Conservation (phyloP, 2,888 invertebrate genomes). For the Phaedon cochleariae region DNA sequence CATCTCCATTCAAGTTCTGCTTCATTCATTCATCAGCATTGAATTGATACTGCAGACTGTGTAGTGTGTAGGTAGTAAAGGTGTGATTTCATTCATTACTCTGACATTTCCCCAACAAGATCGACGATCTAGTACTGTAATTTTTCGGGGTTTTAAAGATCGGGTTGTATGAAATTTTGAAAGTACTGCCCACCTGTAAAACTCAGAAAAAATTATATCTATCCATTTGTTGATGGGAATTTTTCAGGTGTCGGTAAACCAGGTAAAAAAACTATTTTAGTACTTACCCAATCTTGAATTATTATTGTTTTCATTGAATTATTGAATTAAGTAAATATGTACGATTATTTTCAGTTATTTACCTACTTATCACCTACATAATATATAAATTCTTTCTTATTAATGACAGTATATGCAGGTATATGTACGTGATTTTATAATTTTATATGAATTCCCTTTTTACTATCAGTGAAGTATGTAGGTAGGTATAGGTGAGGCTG, state of each 20-base stretch:
- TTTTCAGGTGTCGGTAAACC: not conserved
- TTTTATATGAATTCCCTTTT: too few relatives aligned
- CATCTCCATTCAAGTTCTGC: constrained; percentile 12
- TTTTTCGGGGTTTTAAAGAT: constrained; percentile 42
- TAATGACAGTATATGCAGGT: too few relatives aligned
- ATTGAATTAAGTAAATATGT: too few relatives aligned
- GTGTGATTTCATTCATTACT: not conserved
- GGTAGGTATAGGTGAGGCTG: too few relatives aligned
- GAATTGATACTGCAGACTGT: constrained; percentile 4
- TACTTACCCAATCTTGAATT: too few relatives aligned
- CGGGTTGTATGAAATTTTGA: constrained; percentile 34
- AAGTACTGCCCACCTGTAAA: constrained; percentile 41
- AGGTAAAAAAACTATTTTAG: constrained; percentile 1
- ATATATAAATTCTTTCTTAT: too few relatives aligned
- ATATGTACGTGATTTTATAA: too few relatives aligned
- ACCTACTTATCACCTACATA: too few relatives aligned
- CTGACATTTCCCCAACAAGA: not conserved
- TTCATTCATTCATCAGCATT: constrained; percentile 13
- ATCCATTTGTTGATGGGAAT: not conserved
- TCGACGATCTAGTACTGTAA: not conserved
- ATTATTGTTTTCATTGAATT: too few relatives aligned
- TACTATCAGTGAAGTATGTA: too few relatives aligned
- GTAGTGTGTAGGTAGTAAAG: not conserved
- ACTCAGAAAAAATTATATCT: constrained; percentile 36
- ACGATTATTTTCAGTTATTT: too few relatives aligned